Evolutionary conservation across 2,888 invertebrate species (phyloP), one percentile per base, ranked within the genome.

Genomic region (Drosophila birchii): DNA sequence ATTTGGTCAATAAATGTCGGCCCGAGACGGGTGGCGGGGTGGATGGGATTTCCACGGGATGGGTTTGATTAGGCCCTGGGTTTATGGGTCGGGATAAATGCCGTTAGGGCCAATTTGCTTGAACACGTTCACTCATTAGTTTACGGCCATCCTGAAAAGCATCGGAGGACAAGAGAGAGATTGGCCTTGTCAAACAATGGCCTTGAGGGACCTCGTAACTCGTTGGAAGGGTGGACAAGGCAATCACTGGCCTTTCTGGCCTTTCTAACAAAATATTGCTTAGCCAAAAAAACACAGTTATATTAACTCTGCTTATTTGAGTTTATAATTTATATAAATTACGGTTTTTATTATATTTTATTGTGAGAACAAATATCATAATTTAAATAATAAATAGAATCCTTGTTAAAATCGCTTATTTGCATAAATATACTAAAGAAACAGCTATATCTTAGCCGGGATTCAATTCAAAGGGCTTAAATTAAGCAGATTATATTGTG

Each of bases 1-100:
- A 81, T 81, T 71, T 70, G 81, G 67, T 75, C 79, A 78, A 78
- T 78, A 75, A 81, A 75, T 76, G 75, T 76, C 63, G 56, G 44
- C 29, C 53, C 20, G 6, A 41, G 16, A 9, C 4, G 4, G n/a
- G 18, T 23, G 16, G 16, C 23, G 16, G 16, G 9, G 8, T n/a
- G 26, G 9, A 11, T 5, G 47, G 47, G 47, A 26, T 6, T 47
- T 32, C 29, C 47, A n/a, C 9, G 11, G 41, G n/a, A 8, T 23
- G 45, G 55, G 39, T 54, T 67, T 67, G 68, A 67, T 67, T 67
- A 67, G 68, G 53, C 67, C 54, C 36, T 47, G 70, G 70, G 45
- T 51, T 66, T 66, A 38, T 47, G 70, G 70, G 18, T 20, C 47
- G 67, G 51, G 38, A 47, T 55, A 29, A 66, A 36, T 64, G 67